phyloP scores from a whole-genome alignment of 2,797 vertebrate species.

The Gallirallus australis region DNA sequence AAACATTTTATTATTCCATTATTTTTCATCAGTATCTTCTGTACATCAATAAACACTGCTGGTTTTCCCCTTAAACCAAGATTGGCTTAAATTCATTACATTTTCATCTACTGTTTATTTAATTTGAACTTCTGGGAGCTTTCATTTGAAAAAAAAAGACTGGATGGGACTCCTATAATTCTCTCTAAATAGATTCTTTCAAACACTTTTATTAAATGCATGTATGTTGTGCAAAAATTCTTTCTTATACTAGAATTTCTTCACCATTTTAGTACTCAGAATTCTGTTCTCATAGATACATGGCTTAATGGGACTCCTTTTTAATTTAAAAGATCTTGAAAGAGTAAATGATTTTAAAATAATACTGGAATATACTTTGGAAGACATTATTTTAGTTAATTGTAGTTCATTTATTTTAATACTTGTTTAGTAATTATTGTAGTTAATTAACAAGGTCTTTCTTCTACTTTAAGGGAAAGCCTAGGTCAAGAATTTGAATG shows the following conservation, averaged over 20 bases:
- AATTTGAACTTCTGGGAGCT: not conserved
- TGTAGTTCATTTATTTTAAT: too few relatives aligned
- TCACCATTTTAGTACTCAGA: not conserved
- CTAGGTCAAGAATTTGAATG: not conserved
- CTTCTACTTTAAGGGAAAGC: not conserved
- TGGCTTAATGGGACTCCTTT: not conserved
- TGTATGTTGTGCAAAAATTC: not conserved
- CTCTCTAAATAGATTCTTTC: not conserved
- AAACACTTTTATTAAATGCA: not conserved
- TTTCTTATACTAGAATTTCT: not conserved
- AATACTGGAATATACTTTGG: not conserved
- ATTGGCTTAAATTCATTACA: not conserved
- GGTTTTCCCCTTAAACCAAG: not conserved
- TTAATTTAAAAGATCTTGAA: not conserved
- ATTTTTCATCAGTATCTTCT: not conserved
- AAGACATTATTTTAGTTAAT: not conserved
- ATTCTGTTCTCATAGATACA: not conserved
- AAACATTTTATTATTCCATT: too few relatives aligned
- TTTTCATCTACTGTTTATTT: not conserved
- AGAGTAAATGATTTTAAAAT: not conserved
- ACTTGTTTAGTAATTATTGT: too few relatives aligned
- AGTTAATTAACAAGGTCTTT: not conserved
- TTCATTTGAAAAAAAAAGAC: not conserved
- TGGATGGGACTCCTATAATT: not conserved
- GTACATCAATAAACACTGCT: not conserved